Conservation (phyloP, 30 jellyfish, hydroid and myxozoan genomes). For the Turritopsis rubra region DNA sequence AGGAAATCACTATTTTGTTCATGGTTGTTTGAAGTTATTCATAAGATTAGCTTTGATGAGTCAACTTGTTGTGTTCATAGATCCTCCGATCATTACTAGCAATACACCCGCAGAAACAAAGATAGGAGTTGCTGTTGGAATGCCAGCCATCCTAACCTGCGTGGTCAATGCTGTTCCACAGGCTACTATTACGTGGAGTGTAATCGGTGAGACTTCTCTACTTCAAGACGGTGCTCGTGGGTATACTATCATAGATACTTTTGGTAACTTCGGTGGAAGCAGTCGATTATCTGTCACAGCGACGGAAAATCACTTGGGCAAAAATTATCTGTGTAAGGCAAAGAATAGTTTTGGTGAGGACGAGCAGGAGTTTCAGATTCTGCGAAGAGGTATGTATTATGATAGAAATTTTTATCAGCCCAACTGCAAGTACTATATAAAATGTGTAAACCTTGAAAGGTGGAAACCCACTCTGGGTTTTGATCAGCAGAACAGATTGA, state of each 20-base stretch:
- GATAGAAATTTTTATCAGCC: not conserved
- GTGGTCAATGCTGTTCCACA: conserved; percentile 67
- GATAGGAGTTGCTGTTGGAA: conserved; percentile 76
- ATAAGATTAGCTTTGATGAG: too few relatives aligned
- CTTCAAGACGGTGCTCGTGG: conserved; percentile 42
- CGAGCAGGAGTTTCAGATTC: conserved; percentile 56
- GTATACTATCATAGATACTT: conserved; percentile 14
- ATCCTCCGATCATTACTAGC: conserved; percentile 70
- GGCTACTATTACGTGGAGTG: conserved; percentile 60
- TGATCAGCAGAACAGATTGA: too few relatives aligned
- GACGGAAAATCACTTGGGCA: conserved; percentile 34
- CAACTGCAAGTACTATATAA: too few relatives aligned
- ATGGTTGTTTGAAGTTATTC: too few relatives aligned
- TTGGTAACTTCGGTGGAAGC: conserved; percentile 22
- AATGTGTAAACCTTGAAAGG: too few relatives aligned
- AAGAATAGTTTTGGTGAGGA: conserved; percentile 44
- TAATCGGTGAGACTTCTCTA: conserved; percentile 16
- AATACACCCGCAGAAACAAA: conserved; percentile 64
- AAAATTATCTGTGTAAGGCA: conserved; percentile 61
- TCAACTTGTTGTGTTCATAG: conserved; percentile 46
- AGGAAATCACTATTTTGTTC: too few relatives aligned
- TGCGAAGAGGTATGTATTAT: conserved; percentile 51
- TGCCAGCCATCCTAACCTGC: conserved; percentile 46
- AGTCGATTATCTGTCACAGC: conserved; percentile 45
- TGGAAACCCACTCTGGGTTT: too few relatives aligned